Evolutionary conservation across 1,140 invertebrate species (phyloP).

Genomic region (Brachionus manjavacas): DNA sequence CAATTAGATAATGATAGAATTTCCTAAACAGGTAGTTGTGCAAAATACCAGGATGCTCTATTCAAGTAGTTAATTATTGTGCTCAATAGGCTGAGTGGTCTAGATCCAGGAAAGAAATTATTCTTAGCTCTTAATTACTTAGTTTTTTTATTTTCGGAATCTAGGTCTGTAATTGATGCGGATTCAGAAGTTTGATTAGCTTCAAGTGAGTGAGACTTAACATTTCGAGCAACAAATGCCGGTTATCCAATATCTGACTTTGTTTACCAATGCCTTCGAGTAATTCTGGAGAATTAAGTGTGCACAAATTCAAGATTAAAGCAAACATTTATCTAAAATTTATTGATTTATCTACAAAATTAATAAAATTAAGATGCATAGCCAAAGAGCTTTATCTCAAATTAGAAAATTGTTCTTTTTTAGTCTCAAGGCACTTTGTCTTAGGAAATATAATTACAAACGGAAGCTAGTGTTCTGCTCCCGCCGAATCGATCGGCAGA

Average conservation of each 20-base stretch:
- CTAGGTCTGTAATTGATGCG: background rate
- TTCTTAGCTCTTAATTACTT: background rate
- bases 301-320: background rate
- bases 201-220: background rate
- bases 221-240: background rate
- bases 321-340: background rate
- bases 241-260: background rate
- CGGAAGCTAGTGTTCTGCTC: background rate
- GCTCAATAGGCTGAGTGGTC: background rate
- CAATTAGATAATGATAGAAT: background rate
- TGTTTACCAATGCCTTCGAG: background rate
- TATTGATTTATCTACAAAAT: background rate
- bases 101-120: constrained; percentile 3
- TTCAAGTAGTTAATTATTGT: background rate
- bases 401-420: background rate
- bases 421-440: constrained; percentile 8
- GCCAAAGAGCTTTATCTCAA: constrained; percentile 1
- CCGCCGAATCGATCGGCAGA: background rate
- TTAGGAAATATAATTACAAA: background rate
- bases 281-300: background rate
- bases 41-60: background rate
- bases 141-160: background rate
- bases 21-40: background rate
- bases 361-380: background rate
- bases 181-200: background rate